phyloP scores from a whole-genome alignment of 2,888 invertebrate genomes.

The Hermaeophaga mercurialis region DNA sequence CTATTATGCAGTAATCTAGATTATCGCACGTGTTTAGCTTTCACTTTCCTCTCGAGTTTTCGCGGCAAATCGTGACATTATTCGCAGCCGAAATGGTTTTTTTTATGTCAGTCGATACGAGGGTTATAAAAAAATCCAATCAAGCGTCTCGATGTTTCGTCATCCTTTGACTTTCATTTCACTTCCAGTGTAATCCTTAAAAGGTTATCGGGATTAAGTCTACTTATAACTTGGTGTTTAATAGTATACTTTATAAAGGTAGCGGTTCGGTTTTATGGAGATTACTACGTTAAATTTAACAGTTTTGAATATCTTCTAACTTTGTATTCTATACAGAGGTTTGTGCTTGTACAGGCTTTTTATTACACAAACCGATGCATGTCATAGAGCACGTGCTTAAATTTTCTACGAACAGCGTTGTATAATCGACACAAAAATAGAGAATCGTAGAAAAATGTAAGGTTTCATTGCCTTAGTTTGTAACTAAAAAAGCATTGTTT shows the following conservation, averaged over 20 bases:
- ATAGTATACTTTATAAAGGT: background rate
- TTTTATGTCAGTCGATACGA: slow-evolving; percentile 14
- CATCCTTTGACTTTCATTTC: slow-evolving; percentile 9
- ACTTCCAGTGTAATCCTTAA: background rate
- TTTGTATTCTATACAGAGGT: background rate
- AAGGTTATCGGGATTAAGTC: slow-evolving; percentile 8
- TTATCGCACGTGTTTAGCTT: slow-evolving; percentile 33
- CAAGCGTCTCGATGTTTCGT: slow-evolving; percentile 8
- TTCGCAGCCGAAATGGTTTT: slow-evolving; percentile 12
- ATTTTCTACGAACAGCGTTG: background rate
- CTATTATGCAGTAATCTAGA: slow-evolving; percentile 32
- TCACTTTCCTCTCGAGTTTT: slow-evolving; percentile 31
- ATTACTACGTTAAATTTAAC: background rate
- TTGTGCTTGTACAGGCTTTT: background rate
- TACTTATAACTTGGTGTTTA: slow-evolving; percentile 6
- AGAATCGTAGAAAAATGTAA: too few species aligned
- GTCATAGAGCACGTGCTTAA: too few species aligned
- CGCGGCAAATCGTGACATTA: slow-evolving; percentile 17
- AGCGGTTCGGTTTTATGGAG: background rate
- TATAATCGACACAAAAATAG: too few species aligned
- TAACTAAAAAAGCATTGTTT: too few species aligned
- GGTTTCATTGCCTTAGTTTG: too few species aligned
- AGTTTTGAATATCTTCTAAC: background rate
- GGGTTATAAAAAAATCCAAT: slow-evolving; percentile 22
- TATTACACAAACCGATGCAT: too few species aligned